Evolutionary conservation across 2,888 invertebrate genomes (phyloP).

Genomic region (Deilephila elpenor): DNA sequence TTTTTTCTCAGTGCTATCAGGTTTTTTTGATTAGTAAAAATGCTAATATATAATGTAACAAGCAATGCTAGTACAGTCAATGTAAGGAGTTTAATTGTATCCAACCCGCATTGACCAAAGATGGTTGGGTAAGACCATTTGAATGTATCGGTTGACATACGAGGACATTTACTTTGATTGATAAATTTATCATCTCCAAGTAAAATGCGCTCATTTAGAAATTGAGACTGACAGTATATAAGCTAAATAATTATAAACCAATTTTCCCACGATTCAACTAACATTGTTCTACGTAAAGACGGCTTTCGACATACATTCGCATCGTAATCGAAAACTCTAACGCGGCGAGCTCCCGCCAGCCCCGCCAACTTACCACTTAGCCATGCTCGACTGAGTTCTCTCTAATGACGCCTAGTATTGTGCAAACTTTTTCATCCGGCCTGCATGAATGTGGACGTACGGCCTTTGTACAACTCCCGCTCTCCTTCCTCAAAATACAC

Average conservation of each 20-base stretch:
- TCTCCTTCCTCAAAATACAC: conserved; percentile 46
- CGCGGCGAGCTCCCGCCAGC: conserved; percentile 16
- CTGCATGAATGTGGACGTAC: conserved; percentile 37
- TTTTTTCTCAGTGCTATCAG: background rate
- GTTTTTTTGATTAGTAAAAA: background rate
- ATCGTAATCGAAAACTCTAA: conserved; percentile 32
- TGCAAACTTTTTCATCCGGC: conserved; percentile 42
- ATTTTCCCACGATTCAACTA: background rate
- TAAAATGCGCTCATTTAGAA: too few relatives aligned
- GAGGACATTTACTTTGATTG: too few relatives aligned
- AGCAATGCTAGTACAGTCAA: too few relatives aligned
- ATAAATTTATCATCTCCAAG: too few relatives aligned
- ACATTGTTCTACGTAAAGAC: background rate
- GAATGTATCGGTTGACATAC: too few relatives aligned
- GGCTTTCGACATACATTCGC: background rate
- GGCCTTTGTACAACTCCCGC: conserved; percentile 55
- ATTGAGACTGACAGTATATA: too few relatives aligned
- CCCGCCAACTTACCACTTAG: conserved; percentile 40
- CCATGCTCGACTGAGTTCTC: conserved; percentile 30
- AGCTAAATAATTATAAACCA: background rate
- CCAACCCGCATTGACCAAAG: too few relatives aligned
- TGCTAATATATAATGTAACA: too few relatives aligned
- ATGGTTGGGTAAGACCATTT: too few relatives aligned
- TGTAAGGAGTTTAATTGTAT: too few relatives aligned
- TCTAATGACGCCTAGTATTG: conserved; percentile 43